Base-by-base conservation (phyloP, 2,888 invertebrate genomes). In the Dione juno region DNA sequence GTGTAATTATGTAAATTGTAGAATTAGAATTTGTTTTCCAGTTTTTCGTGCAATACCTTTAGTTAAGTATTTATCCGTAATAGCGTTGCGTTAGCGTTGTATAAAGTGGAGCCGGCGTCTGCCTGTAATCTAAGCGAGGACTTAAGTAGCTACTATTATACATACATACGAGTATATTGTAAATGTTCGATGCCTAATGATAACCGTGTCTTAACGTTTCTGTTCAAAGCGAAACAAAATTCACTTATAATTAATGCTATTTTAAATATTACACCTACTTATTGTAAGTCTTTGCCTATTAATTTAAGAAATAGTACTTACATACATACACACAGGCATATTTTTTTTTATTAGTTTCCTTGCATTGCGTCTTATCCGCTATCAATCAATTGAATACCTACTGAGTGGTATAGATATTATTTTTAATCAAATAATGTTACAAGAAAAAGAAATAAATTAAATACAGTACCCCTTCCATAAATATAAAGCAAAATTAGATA, bases 1-100 rank as follows among this genome's bases (percentile, higher is more conserved):
- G 82, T 92, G 92, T 92, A 92, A 91, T 90, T 91, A 92, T 92
- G 91, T 90, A 92, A 84, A 91, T 89, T 92, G 80, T 82, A 89
- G 81, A 80, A 74, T 78, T 83, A 84, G 80, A 78, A 59, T 76
- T 77, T 86, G 86, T 85, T 84, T 85, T 85, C 83, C 84, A 82
- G 80, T 81, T 87, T 90, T 87, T 89, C 88, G 92, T 92, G 92
- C 92, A 92, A 92, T 92, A 92, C 89, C 84, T 84, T 87, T 90
- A 90, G 87, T 92, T 92, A 90, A 91, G 90, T 92, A 92, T 92
- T 92, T 92, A 92, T 91, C 85, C 87, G 79, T 82, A 19, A 86
- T 91, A 92, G 90, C 81, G 78, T 82, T 82, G 85, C 37, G 57
- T 57, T 57, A 57, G 57, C 16, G 79, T 81, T 92, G 89, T 90